A percentile compares a stretch with the other conserved stretches of the same genome.
These are phyloP conservation scores for Onthophagus sagittarius DNA, from an alignment of 2,888 invertebrate genomes.

Conservation along the genomic window DNA sequence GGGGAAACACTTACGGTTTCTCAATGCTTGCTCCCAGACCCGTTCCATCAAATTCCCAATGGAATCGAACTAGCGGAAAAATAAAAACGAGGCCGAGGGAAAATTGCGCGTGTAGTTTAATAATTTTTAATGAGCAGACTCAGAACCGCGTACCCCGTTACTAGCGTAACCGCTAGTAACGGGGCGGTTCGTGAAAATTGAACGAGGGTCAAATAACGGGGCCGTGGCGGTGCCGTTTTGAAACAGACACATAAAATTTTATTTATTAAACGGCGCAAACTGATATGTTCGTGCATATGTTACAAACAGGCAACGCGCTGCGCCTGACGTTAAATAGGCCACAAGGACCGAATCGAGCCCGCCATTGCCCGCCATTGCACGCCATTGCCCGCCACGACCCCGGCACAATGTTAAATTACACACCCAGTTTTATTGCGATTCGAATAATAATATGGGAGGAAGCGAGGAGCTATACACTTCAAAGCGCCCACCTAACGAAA, in stretches of 20 bases:
- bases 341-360: background rate
- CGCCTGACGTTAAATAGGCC: background rate
- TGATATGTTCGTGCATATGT: background rate
- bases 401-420: background rate
- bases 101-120: background rate
- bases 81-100: background rate
- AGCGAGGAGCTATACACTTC: too few relatives aligned
- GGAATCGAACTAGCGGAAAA: background rate
- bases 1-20: constrained; percentile 4
- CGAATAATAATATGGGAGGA: background rate
- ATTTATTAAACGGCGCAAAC: background rate
- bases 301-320: background rate
- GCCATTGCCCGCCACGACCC: background rate
- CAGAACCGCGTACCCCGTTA: background rate
- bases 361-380: background rate
- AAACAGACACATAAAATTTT: background rate
- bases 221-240: background rate
- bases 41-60: background rate
- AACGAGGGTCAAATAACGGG: background rate
- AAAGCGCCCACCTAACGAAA: background rate
- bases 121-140: background rate
- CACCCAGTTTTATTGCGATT: background rate
- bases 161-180: background rate
- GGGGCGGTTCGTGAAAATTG: background rate
- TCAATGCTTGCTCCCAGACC: background rate